phyloP scores from a whole-genome alignment of 2,888 invertebrate genomes.

The Diabrotica balteata region DNA sequence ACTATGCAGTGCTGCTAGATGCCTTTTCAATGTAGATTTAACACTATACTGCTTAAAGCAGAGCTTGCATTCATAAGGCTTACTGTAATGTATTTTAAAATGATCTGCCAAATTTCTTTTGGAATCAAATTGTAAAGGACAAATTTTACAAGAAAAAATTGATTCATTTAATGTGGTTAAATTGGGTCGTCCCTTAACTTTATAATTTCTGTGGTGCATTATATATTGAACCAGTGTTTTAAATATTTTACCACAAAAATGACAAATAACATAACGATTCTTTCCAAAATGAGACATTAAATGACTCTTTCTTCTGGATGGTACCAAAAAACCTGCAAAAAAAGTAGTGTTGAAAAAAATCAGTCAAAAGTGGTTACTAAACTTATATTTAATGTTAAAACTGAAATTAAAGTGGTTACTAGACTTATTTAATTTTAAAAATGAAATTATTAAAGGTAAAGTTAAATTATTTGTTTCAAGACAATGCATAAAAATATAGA shows the following conservation, averaged over 20 bases:
- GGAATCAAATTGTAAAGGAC: slow-evolving; percentile 7
- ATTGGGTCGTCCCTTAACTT: slow-evolving; percentile 5
- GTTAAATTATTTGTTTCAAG: too few relatives aligned
- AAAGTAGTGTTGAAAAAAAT: background rate
- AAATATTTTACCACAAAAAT: slow-evolving; percentile 15
- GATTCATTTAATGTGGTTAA: background rate
- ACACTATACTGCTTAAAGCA: slow-evolving; percentile 17
- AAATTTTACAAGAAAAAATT: slow-evolving; percentile 2
- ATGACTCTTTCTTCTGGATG: slow-evolving; percentile 9
- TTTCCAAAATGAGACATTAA: slow-evolving; percentile 13
- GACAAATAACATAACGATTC: slow-evolving; percentile 3
- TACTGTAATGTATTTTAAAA: slow-evolving; percentile 7
- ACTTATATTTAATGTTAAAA: too few relatives aligned
- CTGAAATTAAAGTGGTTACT: too few relatives aligned
- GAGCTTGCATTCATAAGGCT: slow-evolving; percentile 17
- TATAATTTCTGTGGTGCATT: slow-evolving; percentile 6
- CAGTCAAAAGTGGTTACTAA: too few relatives aligned
- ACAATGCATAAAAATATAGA: too few relatives aligned
- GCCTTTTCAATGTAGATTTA: slow-evolving; percentile 10
- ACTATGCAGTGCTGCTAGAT: slow-evolving; percentile 9
- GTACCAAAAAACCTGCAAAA: slow-evolving; percentile 9
- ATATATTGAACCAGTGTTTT: slow-evolving; percentile 2
- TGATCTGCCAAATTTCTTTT: slow-evolving; percentile 3
- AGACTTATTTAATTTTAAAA: too few relatives aligned
- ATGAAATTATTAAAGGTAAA: too few relatives aligned